Evolutionary conservation across 2,113 vertebrate genomes (phyloP).

Genomic region (Daboia siamensis): DNA sequence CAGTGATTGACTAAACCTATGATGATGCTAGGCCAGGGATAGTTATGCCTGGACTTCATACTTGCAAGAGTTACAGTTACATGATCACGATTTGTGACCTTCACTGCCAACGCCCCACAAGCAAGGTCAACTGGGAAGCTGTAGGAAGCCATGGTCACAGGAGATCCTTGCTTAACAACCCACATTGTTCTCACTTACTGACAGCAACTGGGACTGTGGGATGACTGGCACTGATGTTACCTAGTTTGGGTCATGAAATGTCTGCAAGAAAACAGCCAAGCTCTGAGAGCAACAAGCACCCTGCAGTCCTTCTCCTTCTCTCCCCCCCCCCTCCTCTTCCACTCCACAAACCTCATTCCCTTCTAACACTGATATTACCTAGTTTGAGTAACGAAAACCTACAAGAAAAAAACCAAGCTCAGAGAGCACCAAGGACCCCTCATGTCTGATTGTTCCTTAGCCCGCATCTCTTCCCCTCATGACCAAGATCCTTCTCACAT

Average conservation of each 20-base stretch:
- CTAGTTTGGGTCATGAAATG: background rate
- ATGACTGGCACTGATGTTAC: background rate
- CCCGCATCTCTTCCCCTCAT: background rate
- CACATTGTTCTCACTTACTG: background rate
- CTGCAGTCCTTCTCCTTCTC: too few relatives aligned
- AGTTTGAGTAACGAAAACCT: background rate
- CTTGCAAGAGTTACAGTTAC: background rate
- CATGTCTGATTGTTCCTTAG: background rate
- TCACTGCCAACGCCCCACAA: background rate
- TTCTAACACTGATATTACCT: background rate
- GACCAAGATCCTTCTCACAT: background rate
- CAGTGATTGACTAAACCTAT: rapidly evolving
- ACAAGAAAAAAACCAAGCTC: background rate
- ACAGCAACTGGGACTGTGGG: background rate
- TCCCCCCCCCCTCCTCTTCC: too few relatives aligned
- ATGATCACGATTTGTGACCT: background rate
- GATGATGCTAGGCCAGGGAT: background rate
- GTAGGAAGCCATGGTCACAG: background rate
- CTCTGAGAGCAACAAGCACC: background rate
- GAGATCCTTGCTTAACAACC: background rate
- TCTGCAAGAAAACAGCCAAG: background rate
- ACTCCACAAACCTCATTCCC: too few relatives aligned
- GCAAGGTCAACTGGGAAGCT: background rate
- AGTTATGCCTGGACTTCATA: background rate
- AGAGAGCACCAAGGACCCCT: background rate